Percentiles rank a stretch among this genome's conserved stretches.
These are phyloP conservation scores for Mythimna impura DNA, from an alignment of 2,888 invertebrate genomes.

Conservation along the genomic window DNA sequence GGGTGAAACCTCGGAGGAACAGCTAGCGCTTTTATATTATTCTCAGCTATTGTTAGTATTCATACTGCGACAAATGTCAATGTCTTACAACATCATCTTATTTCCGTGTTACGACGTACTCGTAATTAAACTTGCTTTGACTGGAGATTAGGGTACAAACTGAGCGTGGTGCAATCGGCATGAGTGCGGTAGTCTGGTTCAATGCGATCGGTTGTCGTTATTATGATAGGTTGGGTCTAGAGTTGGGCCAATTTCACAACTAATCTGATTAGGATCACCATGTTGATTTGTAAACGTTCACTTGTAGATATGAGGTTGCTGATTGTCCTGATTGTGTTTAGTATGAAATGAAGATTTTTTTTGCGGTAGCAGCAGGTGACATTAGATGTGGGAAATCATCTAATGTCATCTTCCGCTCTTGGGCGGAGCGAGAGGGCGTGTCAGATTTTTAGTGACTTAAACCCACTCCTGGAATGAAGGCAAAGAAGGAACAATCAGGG, in stretches of 20 bases:
- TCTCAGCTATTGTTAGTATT: background rate
- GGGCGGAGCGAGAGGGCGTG: too few relatives aligned
- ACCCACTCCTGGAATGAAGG: too few relatives aligned
- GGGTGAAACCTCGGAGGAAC: too few relatives aligned
- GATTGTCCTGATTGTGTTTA: background rate
- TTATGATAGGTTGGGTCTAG: background rate
- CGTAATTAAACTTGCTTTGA: constrained; percentile 25
- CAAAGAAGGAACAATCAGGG: too few relatives aligned
- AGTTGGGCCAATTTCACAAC: constrained; percentile 5
- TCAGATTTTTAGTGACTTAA: too few relatives aligned
- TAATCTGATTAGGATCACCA: background rate
- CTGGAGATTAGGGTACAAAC: constrained; percentile 38
- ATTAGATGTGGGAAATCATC: too few relatives aligned
- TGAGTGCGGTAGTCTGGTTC: constrained; percentile 1
- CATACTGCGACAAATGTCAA: background rate
- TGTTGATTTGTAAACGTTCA: background rate
- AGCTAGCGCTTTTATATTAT: background rate
- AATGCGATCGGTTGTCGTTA: constrained; percentile 7
- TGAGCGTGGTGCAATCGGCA: constrained; percentile 5
- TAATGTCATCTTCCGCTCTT: too few relatives aligned
- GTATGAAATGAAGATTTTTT: background rate
- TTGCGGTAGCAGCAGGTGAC: too few relatives aligned
- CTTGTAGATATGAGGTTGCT: background rate
- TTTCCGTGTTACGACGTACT: constrained; percentile 2
- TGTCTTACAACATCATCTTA: background rate